Evolutionary conservation across 1,140 invertebrate genomes (phyloP).

Genomic region (Leptoteleia sp.): DNA sequence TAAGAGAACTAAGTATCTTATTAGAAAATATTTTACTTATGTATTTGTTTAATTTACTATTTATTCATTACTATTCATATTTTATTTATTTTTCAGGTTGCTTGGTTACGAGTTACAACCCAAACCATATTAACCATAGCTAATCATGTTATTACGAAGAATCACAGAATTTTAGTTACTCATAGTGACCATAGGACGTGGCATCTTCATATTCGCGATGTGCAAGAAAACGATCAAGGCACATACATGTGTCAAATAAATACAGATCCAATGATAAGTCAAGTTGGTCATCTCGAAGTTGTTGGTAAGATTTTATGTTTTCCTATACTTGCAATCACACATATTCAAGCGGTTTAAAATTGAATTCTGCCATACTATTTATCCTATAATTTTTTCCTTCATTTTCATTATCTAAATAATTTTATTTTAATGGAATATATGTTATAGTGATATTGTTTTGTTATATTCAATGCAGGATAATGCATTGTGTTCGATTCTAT

Average conservation of each 20-base stretch:
- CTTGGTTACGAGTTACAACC: slow-evolving; percentile 93
- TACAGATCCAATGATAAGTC: slow-evolving; percentile 94
- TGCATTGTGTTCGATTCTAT: neutral
- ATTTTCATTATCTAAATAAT: no score
- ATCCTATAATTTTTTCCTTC: no score
- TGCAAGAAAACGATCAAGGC: slow-evolving; percentile 88
- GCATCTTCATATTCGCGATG: slow-evolving; percentile 91
- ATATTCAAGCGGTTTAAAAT: no score
- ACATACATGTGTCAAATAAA: slow-evolving; percentile 96
- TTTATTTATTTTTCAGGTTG: slow-evolving; percentile 84
- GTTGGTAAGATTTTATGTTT: slow-evolving; percentile 85
- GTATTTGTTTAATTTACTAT: no score
- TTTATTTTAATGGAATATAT: no score
- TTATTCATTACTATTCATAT: neutral
- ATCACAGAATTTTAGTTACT: slow-evolving; percentile 90
- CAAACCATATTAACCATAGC: slow-evolving; percentile 95
- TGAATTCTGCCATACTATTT: no score
- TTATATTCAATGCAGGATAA: neutral
- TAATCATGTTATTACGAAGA: slow-evolving; percentile 93
- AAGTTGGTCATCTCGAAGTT: slow-evolving; percentile 92
- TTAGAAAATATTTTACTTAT: no score
- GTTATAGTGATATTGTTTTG: neutral
- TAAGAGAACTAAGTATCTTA: no score
- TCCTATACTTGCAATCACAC: no score
- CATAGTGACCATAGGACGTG: slow-evolving; percentile 91